These are phyloP conservation scores for Serripes groenlandicus DNA, from an alignment of 2,888 invertebrate species.

Conservation along the genomic window DNA sequence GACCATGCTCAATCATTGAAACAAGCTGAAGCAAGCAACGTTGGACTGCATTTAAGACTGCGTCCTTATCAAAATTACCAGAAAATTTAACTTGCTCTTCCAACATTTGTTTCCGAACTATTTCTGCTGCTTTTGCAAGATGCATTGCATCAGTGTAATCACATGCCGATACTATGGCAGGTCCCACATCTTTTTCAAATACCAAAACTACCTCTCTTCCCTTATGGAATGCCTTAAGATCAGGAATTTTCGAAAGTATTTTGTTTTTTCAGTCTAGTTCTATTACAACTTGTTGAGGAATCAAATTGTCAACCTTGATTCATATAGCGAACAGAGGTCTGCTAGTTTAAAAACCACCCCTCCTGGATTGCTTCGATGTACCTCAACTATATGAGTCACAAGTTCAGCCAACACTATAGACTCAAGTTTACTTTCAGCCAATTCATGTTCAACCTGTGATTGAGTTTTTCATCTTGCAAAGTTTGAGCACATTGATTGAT, in stretches of 20 bases:
- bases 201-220: slow-evolving; percentile 40
- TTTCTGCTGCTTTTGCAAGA: slow-evolving; percentile 65
- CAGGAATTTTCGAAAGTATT: slow-evolving; percentile 52
- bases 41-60: slow-evolving; percentile 48
- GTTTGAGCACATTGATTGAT: slow-evolving; percentile 53
- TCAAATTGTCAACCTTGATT: slow-evolving; percentile 8
- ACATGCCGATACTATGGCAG: slow-evolving; percentile 39
- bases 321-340: slow-evolving; percentile 44
- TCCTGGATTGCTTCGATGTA: slow-evolving; percentile 27
- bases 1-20: slow-evolving; percentile 59
- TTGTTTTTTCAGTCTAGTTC: slow-evolving; percentile 41
- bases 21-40: slow-evolving; percentile 39
- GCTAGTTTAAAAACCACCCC: slow-evolving; percentile 58
- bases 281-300: slow-evolving; percentile 20
- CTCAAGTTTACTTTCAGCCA: slow-evolving; percentile 4
- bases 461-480: slow-evolving; percentile 58
- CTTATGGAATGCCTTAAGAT: slow-evolving; percentile 56
- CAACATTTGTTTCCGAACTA: slow-evolving; percentile 64
- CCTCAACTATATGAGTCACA: slow-evolving; percentile 59
- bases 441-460: too few relatives aligned
- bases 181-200: slow-evolving; percentile 60
- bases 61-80: slow-evolving; percentile 52
- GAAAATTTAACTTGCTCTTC: slow-evolving; percentile 42
- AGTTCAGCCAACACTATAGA: slow-evolving; percentile 30
- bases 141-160: slow-evolving; percentile 65